These are phyloP conservation scores for Thalassarche chlororhynchos DNA, from an alignment of 2,113 vertebrate genomes.

Conservation along the genomic window DNA sequence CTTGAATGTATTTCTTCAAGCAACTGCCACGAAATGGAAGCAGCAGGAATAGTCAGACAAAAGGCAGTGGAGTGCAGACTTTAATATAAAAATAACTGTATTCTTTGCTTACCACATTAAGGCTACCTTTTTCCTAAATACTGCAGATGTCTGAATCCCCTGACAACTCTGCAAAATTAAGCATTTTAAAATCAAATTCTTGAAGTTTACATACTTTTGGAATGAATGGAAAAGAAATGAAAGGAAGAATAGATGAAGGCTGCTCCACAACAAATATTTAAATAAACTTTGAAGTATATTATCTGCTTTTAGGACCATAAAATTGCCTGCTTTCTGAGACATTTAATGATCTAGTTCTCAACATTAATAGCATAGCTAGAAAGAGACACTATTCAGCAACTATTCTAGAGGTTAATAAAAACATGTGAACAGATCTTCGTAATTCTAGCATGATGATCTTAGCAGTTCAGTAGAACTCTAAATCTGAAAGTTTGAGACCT, in stretches of 20 bases:
- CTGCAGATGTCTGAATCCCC: neutral
- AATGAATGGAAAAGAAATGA: neutral
- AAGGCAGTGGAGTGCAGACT: neutral
- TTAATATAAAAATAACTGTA: neutral
- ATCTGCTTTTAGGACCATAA: neutral
- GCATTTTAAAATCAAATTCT: neutral
- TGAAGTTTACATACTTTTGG: neutral
- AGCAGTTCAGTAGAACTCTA: neutral
- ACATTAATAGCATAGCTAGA: neutral
- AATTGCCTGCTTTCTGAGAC: neutral
- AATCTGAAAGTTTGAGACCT: neutral
- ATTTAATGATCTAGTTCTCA: neutral
- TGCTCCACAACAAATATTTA: neutral
- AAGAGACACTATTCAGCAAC: neutral
- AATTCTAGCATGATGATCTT: neutral
- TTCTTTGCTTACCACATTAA: neutral
- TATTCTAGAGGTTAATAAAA: slow-evolving; percentile 16
- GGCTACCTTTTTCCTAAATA: neutral
- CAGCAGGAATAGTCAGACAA: neutral
- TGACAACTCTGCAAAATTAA: neutral
- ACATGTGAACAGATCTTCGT: neutral
- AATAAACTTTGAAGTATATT: neutral
- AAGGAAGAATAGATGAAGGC: neutral
- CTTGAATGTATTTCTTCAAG: slow-evolving; percentile 6
- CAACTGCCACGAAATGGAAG: slow-evolving; percentile 9